Evolutionary conservation across 2,888 invertebrate species (phyloP).

Genomic region (Machimus atricapillus): DNA sequence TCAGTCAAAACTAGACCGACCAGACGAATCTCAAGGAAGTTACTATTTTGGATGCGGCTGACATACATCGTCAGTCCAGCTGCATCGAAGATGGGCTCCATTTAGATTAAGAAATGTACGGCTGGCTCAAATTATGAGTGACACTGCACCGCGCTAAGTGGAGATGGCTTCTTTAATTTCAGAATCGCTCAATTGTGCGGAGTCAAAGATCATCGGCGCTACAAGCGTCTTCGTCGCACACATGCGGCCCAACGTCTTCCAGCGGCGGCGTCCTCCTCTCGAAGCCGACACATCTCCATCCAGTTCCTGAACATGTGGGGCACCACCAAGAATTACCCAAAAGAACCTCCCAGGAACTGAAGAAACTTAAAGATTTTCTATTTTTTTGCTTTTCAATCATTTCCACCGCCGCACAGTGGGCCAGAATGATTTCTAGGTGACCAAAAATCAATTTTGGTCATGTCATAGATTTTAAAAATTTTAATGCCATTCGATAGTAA

Average conservation of each 20-base stretch:
- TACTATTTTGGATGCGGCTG: background rate
- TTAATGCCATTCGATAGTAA: too few relatives aligned
- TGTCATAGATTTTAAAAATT: too few relatives aligned
- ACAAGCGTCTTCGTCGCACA: background rate
- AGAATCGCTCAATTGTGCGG: background rate
- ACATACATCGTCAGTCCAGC: background rate
- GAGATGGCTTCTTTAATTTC: slow-evolving; percentile 9
- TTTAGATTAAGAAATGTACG: slow-evolving; percentile 12
- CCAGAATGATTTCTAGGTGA: too few relatives aligned
- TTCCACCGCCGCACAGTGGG: too few relatives aligned
- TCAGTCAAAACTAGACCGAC: background rate
- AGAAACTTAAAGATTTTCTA: background rate
- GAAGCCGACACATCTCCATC: background rate
- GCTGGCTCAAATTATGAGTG: slow-evolving; percentile 30
- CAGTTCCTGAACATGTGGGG: background rate
- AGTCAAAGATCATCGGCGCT: slow-evolving; percentile 22
- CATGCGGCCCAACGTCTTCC: background rate
- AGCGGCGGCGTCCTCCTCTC: background rate
- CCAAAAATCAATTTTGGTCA: too few relatives aligned
- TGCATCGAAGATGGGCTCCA: slow-evolving; percentile 3
- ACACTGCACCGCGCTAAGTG: slow-evolving; percentile 4
- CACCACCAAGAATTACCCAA: background rate
- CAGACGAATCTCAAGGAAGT: background rate
- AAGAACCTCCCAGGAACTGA: background rate
- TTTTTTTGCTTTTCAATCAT: background rate